Percentiles rank a stretch among this genome's conserved stretches.
Conservation (phyloP, 1,140 invertebrate species). For the Batillaria attramentaria region DNA sequence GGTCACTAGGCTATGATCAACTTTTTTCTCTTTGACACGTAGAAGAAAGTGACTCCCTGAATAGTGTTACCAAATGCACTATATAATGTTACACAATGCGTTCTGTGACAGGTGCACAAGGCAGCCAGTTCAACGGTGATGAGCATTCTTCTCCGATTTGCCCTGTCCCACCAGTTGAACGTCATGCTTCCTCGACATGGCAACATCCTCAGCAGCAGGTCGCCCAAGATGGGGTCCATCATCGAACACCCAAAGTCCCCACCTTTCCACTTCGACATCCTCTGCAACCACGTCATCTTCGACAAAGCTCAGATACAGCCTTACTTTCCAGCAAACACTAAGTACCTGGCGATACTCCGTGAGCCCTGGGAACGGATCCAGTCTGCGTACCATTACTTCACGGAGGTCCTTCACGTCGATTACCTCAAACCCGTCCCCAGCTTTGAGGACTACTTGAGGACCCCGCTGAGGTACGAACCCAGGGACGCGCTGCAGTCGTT, state of each 20-base stretch:
- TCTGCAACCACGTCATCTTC: conserved; percentile 51
- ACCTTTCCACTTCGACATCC: conserved; percentile 44
- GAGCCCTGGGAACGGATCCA: conserved; percentile 48
- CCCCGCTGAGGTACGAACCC: not conserved
- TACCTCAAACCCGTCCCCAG: conserved; percentile 26
- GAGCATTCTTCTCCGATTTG: conserved; percentile 73
- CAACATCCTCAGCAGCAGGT: conserved; percentile 39
- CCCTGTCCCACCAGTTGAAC: conserved; percentile 73
- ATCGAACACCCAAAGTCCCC: conserved; percentile 26
- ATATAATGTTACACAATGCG: too few species aligned
- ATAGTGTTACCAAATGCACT: too few species aligned
- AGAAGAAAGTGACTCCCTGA: too few species aligned
- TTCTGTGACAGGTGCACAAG: conserved; percentile 71
- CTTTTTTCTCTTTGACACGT: too few species aligned
- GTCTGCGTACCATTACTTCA: conserved; percentile 48
- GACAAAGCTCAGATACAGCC: conserved; percentile 29
- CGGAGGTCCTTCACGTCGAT: conserved; percentile 3
- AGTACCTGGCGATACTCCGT: conserved; percentile 46
- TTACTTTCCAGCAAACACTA: conserved; percentile 42
- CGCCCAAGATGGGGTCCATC: conserved; percentile 24
- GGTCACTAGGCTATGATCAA: too few species aligned
- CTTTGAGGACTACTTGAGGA: not conserved
- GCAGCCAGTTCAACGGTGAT: conserved; percentile 73
- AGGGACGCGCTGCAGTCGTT: conserved; percentile 23
- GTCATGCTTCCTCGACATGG: conserved; percentile 69